A percentile compares a stretch with the other conserved stretches of the same genome.
Evolutionary conservation across 2,888 invertebrate species (phyloP).

Genomic region (Adineta ricciae): DNA sequence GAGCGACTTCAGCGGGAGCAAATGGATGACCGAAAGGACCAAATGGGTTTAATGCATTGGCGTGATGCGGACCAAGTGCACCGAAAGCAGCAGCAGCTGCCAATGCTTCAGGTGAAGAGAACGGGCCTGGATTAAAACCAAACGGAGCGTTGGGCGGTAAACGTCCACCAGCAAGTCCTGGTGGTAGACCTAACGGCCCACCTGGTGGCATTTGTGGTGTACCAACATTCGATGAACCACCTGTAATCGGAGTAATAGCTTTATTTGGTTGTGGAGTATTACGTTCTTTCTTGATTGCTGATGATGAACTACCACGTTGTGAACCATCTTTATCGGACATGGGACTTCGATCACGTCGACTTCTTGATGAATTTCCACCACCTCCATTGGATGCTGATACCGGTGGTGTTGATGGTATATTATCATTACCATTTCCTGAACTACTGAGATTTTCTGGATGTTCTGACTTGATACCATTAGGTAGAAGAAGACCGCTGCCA

Average conservation of each 20-base stretch:
- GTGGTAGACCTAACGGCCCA: neutral
- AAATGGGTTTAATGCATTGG: neutral
- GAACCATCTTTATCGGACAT: slow-evolving; percentile 12
- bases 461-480: neutral
- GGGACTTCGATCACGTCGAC: slow-evolving; percentile 8
- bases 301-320: slow-evolving; percentile 17
- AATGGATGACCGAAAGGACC: neutral
- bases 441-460: neutral
- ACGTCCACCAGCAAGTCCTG: neutral
- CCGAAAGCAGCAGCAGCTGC: slow-evolving; percentile 13
- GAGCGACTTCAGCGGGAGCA: slow-evolving; percentile 44
- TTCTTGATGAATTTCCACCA: neutral
- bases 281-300: neutral
- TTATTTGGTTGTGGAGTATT: slow-evolving; percentile 8
- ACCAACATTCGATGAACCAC: neutral
- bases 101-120: slow-evolving; percentile 10
- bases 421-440: neutral
- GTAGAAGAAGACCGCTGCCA: neutral
- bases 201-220: neutral
- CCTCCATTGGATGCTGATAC: neutral
- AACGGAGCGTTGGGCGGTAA: neutral
- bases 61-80: neutral
- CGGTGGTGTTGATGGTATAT: neutral
- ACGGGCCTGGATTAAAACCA: neutral
- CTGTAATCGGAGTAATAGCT: neutral